Percentiles rank a stretch among this genome's conserved stretches.
These are phyloP conservation scores for Jordanella pulchra DNA, from an alignment of 2,797 vertebrate genomes.

Conservation along the genomic window DNA sequence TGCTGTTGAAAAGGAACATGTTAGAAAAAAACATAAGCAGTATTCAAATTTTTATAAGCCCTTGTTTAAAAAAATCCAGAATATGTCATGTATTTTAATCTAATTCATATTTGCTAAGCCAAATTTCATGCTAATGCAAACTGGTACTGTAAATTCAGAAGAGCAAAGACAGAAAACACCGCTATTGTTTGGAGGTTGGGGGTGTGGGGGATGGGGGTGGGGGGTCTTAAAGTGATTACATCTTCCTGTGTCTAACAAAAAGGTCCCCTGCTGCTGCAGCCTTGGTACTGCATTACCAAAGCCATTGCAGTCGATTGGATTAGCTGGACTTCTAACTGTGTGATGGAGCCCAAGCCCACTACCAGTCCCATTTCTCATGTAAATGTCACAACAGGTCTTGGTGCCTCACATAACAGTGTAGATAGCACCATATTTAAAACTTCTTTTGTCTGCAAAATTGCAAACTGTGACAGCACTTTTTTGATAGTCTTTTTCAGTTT, in stretches of 20 bases:
- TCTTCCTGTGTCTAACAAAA: conserved; percentile 86
- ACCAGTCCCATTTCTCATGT: conserved; percentile 88
- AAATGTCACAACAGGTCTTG: conserved; percentile 88
- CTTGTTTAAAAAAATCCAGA: neutral
- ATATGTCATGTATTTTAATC: neutral
- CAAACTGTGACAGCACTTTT: conserved; percentile 75
- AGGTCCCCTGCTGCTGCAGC: conserved; percentile 86
- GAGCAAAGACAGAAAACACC: conserved; percentile 84
- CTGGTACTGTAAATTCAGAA: conserved; percentile 80
- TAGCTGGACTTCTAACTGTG: conserved; percentile 86
- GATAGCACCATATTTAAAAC: conserved; percentile 83
- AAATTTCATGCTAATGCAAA: conserved; percentile 87
- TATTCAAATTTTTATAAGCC: neutral
- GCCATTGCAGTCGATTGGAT: conserved; percentile 90
- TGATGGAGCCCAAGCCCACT: conserved; percentile 81
- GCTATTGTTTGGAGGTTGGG: neutral
- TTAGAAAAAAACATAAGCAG: too few relatives aligned
- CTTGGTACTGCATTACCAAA: conserved; percentile 81
- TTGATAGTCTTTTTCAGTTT: conserved; percentile 38
- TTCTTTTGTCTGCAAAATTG: conserved; percentile 88
- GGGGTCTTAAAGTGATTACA: conserved; percentile 84
- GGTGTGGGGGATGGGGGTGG: conserved; percentile 65
- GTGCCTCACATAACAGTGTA: conserved; percentile 84
- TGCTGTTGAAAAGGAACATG: too few relatives aligned
- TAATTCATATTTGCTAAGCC: conserved; percentile 79